Evolutionary conservation across 2,888 invertebrate species (phyloP).

Genomic region (Microchrysa polita): DNA sequence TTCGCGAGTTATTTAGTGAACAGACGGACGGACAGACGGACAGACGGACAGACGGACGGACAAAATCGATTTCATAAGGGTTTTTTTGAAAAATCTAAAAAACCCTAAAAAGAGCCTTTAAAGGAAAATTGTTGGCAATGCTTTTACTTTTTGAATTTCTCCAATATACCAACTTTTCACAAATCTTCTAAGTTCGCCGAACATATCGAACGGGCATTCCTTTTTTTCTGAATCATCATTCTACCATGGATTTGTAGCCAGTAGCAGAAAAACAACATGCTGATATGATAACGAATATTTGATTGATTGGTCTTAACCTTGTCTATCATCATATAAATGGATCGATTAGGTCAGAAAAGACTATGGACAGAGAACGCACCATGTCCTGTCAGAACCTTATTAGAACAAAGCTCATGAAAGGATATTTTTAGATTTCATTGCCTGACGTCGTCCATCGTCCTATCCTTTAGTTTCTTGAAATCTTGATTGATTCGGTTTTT

Average conservation of each 20-base stretch:
- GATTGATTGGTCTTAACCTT: conserved; percentile 30
- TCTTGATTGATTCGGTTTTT: conserved; percentile 5
- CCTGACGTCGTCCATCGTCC: background rate
- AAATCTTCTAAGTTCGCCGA: background rate
- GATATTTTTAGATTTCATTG: background rate
- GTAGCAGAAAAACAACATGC: background rate
- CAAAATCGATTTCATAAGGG: no score
- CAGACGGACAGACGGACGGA: no score
- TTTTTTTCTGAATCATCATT: background rate
- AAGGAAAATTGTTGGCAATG: no score
- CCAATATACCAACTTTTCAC: no score
- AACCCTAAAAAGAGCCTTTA: no score
- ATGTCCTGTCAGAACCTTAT: no score
- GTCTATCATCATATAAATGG: background rate
- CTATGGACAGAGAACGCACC: background rate
- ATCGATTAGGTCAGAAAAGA: background rate
- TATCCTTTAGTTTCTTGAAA: background rate
- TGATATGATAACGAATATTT: conserved; percentile 15
- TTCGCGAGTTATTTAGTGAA: no score
- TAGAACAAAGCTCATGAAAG: no score
- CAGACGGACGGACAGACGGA: no score
- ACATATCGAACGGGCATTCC: conserved; percentile 8
- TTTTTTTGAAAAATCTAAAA: no score
- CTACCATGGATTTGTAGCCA: background rate
- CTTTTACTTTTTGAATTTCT: no score